Evolutionary conservation across 2,113 vertebrate genomes (phyloP).

Genomic region (Himantopus leucocephalus): DNA sequence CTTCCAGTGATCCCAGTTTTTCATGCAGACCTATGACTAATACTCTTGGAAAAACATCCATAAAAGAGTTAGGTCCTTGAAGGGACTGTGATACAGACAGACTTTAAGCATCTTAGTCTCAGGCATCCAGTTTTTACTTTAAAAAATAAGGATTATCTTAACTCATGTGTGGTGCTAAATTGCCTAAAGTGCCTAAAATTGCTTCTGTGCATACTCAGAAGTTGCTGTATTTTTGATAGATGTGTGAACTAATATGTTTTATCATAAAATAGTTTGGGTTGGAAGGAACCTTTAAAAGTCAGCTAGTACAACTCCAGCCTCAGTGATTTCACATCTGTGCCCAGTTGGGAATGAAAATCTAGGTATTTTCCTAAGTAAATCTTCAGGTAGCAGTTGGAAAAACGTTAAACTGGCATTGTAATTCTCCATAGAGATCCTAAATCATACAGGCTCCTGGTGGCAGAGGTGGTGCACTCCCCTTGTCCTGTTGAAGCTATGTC

Average conservation of each 20-base stretch:
- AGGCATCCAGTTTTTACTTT: not conserved
- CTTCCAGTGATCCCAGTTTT: not conserved
- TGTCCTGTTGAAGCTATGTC: not conserved
- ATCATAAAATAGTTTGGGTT: not conserved
- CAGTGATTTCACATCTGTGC: not conserved
- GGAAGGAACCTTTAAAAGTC: not conserved
- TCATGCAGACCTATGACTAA: not conserved
- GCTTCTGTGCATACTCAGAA: not conserved
- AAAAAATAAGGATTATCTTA: not conserved
- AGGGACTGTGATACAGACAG: not conserved
- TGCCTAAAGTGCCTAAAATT: not conserved
- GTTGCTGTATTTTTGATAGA: not conserved
- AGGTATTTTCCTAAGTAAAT: not conserved
- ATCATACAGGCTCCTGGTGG: not conserved
- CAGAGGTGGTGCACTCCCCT: not conserved
- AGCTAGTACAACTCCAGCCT: not conserved
- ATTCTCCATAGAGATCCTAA: not conserved
- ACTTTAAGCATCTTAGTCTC: not conserved
- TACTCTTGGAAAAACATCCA: not conserved
- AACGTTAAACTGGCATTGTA: accelerated
- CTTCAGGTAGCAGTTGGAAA: not conserved
- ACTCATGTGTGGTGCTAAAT: not conserved
- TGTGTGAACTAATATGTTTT: not conserved
- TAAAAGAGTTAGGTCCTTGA: not conserved
- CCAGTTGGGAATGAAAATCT: not conserved